Conservation (phyloP, 2,113 vertebrate species). For the Spermophilus dauricus region DNA sequence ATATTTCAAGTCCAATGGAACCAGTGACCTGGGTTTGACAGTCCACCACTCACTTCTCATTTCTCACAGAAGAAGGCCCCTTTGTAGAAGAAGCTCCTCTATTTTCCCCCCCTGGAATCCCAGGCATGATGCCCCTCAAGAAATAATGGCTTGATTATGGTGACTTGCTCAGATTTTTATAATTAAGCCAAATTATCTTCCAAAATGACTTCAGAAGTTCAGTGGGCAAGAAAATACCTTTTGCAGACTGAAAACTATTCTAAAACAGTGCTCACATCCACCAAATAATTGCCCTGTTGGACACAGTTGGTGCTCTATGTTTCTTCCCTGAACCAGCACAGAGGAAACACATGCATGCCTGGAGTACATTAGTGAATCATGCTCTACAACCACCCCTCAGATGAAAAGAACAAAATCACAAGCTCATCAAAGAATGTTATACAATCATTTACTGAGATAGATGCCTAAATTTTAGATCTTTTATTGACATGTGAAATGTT, state of each 20-base stretch:
- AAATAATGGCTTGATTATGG: neutral
- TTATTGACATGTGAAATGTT: neutral
- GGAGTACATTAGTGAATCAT: neutral
- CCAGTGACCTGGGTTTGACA: neutral
- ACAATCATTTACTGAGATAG: neutral
- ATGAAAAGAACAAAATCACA: neutral
- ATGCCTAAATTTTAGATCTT: neutral
- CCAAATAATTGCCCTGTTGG: neutral
- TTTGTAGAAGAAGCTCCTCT: neutral
- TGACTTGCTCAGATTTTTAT: neutral
- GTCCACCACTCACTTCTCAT: neutral
- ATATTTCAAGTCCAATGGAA: neutral
- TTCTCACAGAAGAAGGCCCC: neutral
- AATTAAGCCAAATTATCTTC: conserved; percentile 17
- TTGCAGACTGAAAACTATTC: neutral
- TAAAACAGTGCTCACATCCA: neutral
- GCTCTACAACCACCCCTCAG: no score
- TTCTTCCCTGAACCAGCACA: neutral
- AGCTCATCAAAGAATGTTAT: neutral
- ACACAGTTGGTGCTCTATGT: neutral
- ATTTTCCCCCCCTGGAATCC: no score
- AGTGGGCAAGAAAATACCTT: neutral
- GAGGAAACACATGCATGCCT: accelerated
- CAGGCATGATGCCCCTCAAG: neutral
- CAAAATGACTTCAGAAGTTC: conserved; percentile 32